Percentiles rank a stretch among this genome's conserved stretches.
phyloP scores from a whole-genome alignment of 2,113 vertebrate species.

The Antigone vipio region DNA sequence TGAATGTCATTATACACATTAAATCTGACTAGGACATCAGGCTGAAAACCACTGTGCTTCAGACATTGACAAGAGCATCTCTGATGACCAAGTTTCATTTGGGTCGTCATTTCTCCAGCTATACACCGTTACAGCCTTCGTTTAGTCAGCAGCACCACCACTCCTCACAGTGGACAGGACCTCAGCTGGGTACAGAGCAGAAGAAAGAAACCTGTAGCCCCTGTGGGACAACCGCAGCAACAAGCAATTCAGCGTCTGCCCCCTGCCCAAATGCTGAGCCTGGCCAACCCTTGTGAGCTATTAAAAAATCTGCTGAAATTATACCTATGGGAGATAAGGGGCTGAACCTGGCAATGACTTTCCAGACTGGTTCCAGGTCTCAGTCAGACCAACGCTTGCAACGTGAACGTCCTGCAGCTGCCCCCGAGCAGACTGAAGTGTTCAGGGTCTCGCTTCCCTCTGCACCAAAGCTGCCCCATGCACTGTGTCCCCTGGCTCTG shows the following conservation, averaged over 20 bases:
- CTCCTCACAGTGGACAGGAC: background rate
- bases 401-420: background rate
- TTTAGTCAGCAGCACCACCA: background rate
- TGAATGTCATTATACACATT: background rate
- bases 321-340: background rate
- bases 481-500: background rate
- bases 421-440: background rate
- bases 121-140: background rate
- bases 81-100: background rate
- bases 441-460: background rate
- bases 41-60: background rate
- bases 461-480: background rate
- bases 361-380: background rate
- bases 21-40: background rate
- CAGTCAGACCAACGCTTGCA: background rate
- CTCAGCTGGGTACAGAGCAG: background rate
- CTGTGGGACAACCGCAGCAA: background rate
- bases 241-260: background rate
- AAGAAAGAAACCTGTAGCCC: background rate
- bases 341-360: background rate
- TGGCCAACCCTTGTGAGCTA: background rate
- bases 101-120: fast-evolving
- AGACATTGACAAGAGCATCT: background rate
- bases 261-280: background rate
- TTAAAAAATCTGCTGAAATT: background rate